phyloP scores from a whole-genome alignment of 2,797 vertebrate species.

The Paramormyrops hopkinsi region DNA sequence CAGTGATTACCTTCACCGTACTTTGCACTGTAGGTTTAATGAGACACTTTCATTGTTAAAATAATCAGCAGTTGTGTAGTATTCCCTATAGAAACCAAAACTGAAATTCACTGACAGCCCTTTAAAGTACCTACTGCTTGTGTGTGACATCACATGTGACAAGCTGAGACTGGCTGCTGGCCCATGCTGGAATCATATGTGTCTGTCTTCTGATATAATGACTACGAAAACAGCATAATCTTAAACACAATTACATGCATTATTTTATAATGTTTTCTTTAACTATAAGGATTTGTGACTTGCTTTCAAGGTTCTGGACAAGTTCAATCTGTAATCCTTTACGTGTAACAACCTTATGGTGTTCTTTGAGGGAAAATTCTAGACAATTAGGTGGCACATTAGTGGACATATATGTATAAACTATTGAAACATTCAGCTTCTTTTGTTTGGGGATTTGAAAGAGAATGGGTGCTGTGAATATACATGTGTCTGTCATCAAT shows the following conservation, averaged over 20 bases:
- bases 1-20: background rate
- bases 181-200: background rate
- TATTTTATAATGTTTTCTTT: background rate
- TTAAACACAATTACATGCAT: background rate
- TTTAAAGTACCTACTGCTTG: background rate
- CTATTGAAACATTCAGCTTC: background rate
- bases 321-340: background rate
- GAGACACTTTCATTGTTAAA: background rate
- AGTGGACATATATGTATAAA: background rate
- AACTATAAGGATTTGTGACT: background rate
- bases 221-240: background rate
- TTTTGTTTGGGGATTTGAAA: background rate
- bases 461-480: background rate
- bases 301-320: background rate
- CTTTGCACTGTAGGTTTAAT: background rate
- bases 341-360: background rate
- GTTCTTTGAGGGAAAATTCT: background rate
- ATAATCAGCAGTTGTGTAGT: background rate
- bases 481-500: background rate
- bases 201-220: background rate
- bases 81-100: background rate
- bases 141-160: background rate
- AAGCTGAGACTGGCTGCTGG: background rate
- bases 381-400: background rate
- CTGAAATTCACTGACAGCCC: background rate